Base-by-base conservation (phyloP, 2,113 vertebrate genomes). In the Nerophis ophidion region DNA sequence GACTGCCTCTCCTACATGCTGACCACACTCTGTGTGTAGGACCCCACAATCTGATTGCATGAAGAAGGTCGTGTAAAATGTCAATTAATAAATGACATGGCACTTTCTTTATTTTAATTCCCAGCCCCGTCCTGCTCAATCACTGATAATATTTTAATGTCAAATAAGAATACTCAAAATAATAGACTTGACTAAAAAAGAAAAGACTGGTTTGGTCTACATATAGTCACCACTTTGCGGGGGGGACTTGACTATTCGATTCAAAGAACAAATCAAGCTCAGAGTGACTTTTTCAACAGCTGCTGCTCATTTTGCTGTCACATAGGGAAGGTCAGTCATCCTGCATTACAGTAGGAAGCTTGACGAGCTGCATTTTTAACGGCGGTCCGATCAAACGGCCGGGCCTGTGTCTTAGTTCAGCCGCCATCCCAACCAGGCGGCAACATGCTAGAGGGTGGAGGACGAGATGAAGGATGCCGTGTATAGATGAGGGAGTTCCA, bases 321-420 rank as follows among this genome's bases (percentile, higher is more conserved):
- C 62, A 48, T 40, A 48, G 17, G 52, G 45, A 68, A 65, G 46
- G 51, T 54, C 65, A 63, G 69, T 77, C 67, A 52, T 6, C 57
- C 13, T 48, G 33, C 60, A 63, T 68, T 71, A 64, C 57, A 48
- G 70, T 53, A 16, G 49, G 44, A 38, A 5, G 48, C 48, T 60
- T 68, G 65, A 75, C 72, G 57, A 72, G 50, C 51, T 70, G 60
- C 68, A 66, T 79, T 72, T 76, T 59, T 77, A 79, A 78, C 74
- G 60, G 35, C 51, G 38, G 65, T 80, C 68, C 76, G 65, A 76
- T 80, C 61, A 83, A 71, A 53, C 72, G 44, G 47, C 75, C 66
- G 57, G 68, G 44, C 56, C 65, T 42, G 70, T 79, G 65, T 74
- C 61, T 64, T 68, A 76, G 76, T 74, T 84, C 68, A 76, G 72